Evolutionary conservation across 2,888 invertebrate species (phyloP), one percentile per base, ranked within the genome.

Genomic region (Nematopogon swammerdamellus): DNA sequence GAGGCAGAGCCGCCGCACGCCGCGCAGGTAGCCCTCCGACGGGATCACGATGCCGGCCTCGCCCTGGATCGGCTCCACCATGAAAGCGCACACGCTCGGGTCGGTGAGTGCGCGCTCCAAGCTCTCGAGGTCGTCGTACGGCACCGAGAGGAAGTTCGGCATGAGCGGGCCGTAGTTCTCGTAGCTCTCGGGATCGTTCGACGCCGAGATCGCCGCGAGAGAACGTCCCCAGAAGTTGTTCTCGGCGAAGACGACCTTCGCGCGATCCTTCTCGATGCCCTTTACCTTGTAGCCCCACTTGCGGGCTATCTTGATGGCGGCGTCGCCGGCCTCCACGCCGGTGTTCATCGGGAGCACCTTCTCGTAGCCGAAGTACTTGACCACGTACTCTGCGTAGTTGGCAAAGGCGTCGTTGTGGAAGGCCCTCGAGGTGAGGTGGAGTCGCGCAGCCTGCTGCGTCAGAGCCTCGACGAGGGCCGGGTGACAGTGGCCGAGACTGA

Each of bases 261-360:
- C 36, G 11, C 36, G 8, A 14, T 36, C 36, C 11, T 14, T 36
- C 11, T 85, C 1, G 90, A 92, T 84, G 36, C 84, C 82, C 73
- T 97, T 97, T 52, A 88, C 87, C 6, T 84, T 79, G 64, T 97
- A 97, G 0, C 88, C 97, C 97, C 97, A 97, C 68, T 91, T 92
- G 49, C 97, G 82, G 1, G 97, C 94, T 57, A 97, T 80, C 70
- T 97, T 97, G 61, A 90, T 90, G 1, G 96, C 95, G 1, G 95
- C 94, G 68, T 97, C 97, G 1, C 95, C 93, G 2, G 91, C 95
- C 67, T 97, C 97, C 0, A 97, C 97, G 17, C 97, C 96, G 0
- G 96, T 94, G 68, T 97, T 97, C 94, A 96, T 96, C 1, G 95
- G 94, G 54, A 97, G 70, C 42, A 97, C 86, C 63, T 94, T 94